Evolutionary conservation across 2,888 invertebrate species (phyloP), one percentile per base, ranked within the genome.

Genomic region (Myopa tessellatipennis): DNA sequence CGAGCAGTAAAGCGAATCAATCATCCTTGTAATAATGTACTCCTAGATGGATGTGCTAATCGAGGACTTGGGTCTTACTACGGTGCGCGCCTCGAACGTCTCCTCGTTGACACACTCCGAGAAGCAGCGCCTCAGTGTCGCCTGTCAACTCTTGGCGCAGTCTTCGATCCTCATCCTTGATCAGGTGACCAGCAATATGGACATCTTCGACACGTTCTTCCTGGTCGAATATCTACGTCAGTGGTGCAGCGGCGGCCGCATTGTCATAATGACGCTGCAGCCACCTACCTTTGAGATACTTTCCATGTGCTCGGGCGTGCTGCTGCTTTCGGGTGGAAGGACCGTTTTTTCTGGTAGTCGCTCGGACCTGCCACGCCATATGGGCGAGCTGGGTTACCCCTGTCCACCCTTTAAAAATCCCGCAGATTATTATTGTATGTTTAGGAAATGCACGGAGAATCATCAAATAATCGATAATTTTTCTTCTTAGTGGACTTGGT

Each of bases 401-500:
- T 98, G 98, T 89, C 98, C 98, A 16, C 95, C 97, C 0, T 98
- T 95, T 89, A 98, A 98, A 90, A 98, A 98, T 87, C 98, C 98
- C 72, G 97, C 97, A 0, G 98, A 98, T 90, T 98, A 98, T 88
- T 98, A 98, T 88, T 91, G 96, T 96, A 90, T 93, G 94, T 92
- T 78, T 45, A 3, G 52, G 52, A 18, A 16, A 34, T 18, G 14
- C 50, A 12, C 18, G 36, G 50, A 69, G 55, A 34, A 26, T 69
- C 65, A 71, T 2, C 26, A 52, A 8, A 50, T 50, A 38, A 50
- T 36, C n/a, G 63, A 14, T 63, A 16, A 10, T 65, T 14, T 8
- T 58, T 50, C 12, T 79, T 90, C 91, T 3, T 88, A 97, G 97
- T 98, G 90, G 98, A 98, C 89, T 90, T 98, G 83, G 97, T 98